phyloP scores from a whole-genome alignment of 92 coral and sea anemone genomes.

The Actinernus sp. region DNA sequence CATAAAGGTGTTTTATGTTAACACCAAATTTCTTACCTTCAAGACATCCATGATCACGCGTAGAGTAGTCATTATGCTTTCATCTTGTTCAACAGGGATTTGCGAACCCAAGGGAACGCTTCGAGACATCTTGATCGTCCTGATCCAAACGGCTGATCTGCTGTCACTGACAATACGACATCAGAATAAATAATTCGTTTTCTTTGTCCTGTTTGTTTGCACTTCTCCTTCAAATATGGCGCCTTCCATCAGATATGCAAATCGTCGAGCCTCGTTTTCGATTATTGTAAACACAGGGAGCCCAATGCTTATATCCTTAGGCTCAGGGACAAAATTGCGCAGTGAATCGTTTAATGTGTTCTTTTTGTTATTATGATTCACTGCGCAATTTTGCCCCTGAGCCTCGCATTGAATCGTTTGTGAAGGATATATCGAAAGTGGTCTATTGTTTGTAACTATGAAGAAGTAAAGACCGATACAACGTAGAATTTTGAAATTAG shows the following conservation, averaged over 20 bases:
- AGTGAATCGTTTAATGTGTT: not conserved
- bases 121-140: conserved; percentile 54
- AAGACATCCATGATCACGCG: conserved; percentile 89
- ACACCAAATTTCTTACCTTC: conserved; percentile 73
- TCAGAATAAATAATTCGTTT: conserved; percentile 39
- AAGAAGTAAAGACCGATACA: too few species aligned
- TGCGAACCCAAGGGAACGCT: conserved; percentile 27
- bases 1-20: too few species aligned
- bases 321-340: too few species aligned
- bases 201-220: conserved; percentile 56
- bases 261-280: conserved; percentile 1
- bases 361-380: not conserved
- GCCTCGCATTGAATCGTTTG: too few species aligned
- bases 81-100: conserved; percentile 57
- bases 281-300: not conserved
- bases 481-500: too few species aligned
- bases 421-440: too few species aligned
- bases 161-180: conserved; percentile 9
- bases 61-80: conserved; percentile 81
- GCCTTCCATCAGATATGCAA: conserved; percentile 52
- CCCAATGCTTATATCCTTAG: too few species aligned
- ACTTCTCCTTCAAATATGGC: conserved; percentile 88
- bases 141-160: conserved; percentile 26
- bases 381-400: too few species aligned
- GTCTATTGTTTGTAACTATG: too few species aligned